Conservation (phyloP, 2,113 vertebrate genomes). For the Sclerurus mexicanus region DNA sequence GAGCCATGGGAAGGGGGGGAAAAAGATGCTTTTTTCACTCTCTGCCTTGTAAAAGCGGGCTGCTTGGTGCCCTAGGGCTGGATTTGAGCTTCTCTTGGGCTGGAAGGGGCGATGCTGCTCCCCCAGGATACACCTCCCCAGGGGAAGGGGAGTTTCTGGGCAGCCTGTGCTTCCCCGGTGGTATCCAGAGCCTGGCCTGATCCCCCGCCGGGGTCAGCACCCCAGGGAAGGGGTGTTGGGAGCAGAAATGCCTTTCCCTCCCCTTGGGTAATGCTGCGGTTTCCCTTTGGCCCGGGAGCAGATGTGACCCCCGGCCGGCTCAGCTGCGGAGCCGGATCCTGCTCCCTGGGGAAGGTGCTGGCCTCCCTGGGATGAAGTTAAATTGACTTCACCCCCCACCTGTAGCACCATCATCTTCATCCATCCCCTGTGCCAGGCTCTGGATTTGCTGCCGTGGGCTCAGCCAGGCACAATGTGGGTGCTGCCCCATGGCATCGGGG, state of each 20-base stretch:
- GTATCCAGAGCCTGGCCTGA: background rate
- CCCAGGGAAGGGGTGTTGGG: background rate
- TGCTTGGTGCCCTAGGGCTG: background rate
- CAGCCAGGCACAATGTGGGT: background rate
- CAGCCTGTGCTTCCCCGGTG: background rate
- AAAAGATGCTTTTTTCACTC: background rate
- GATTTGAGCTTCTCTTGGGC: background rate
- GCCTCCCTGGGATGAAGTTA: background rate
- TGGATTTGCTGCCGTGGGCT: background rate
- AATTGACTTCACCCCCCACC: background rate
- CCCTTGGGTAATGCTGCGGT: background rate
- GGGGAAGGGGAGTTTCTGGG: background rate
- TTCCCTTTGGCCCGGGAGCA: background rate
- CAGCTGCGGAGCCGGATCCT: background rate
- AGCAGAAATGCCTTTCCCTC: background rate
- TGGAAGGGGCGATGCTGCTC: background rate
- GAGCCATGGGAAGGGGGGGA: background rate
- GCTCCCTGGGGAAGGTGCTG: background rate
- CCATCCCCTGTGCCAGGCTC: background rate
- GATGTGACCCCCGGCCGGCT: background rate
- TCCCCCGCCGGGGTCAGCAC: background rate
- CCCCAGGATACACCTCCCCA: no score
- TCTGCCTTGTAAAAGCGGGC: background rate
- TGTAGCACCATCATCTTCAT: background rate
- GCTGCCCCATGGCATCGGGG: rapidly evolving